Base-by-base conservation (phyloP, 1,140 invertebrate genomes). In the Campoletis sonorensis region DNA sequence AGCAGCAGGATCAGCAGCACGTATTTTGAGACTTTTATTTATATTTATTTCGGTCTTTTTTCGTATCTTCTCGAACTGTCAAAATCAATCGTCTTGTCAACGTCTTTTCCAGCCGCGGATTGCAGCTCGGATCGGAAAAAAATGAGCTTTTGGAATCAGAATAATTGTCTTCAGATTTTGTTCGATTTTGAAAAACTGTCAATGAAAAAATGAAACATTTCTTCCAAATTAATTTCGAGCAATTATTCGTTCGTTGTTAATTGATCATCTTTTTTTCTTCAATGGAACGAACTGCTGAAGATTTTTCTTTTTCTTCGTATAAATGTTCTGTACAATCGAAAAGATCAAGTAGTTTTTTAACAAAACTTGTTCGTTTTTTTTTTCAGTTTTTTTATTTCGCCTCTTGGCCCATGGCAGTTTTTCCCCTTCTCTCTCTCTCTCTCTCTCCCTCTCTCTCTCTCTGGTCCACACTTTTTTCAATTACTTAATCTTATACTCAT, bases 401-500 rank as follows among this genome's bases (percentile, higher is more conserved):
- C 7, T 1, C 68, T 71, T 33, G 68, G 40, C 40, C 40, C 68
- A 40, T 21, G 16, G 33, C 33, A 40, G 7, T 71, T 4, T 21
- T 71, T 30, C 16, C 33, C 16, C 18, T 4, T 27, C 27, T 64
- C 27, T 23, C 27, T 27, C 23, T 13, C 5, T 64, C n/a, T n/a
- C n/a, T n/a, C n/a, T n/a, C n/a, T n/a, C n/a, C n/a, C n/a, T 64
- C 15, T 27, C 61, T 64, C 15, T 21, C 61, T 26, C 54, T 21
- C 7, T n/a, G 21, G 71, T 49, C 23, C 7, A 33, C 7, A 21
- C 37, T 73, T 26, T 37, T 45, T 49, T 1, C 71, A 51, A 71
- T 71, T 71, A 71, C 68, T 71, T 51, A 26, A 73, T 73, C 21
- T 73, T 51, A 26, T 73, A 11, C n/a, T 26, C 71, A 73, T 49